Evolutionary conservation across 2,888 invertebrate genomes (phyloP).

Genomic region (Macaria liturata): DNA sequence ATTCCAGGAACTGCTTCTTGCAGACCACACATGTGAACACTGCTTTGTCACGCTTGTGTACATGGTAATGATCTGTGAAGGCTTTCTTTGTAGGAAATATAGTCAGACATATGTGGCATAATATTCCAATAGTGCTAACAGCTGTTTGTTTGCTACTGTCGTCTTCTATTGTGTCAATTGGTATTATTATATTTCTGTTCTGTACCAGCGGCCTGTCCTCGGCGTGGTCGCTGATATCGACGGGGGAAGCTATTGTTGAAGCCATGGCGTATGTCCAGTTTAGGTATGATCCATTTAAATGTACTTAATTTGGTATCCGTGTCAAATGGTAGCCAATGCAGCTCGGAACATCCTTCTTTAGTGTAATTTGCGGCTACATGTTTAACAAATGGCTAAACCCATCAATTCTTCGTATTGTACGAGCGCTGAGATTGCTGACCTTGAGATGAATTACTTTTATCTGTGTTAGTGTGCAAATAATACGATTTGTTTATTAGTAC

Average conservation of each 20-base stretch:
- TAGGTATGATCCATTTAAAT: constrained; percentile 72
- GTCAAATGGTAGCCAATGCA: constrained; percentile 59
- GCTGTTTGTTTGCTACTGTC: constrained; percentile 55
- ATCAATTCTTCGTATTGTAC: background rate
- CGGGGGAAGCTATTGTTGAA: constrained; percentile 40
- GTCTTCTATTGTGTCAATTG: too few relatives aligned
- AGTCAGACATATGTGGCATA: constrained; percentile 80
- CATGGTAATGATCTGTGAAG: constrained; percentile 80
- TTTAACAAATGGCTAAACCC: constrained; percentile 43
- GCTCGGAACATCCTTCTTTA: constrained; percentile 62
- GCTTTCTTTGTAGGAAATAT: constrained; percentile 74
- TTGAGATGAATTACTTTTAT: constrained; percentile 27
- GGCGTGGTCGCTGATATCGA: constrained; percentile 18
- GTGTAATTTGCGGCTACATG: constrained; percentile 63
- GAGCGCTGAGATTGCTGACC: constrained; percentile 28
- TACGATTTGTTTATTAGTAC: constrained; percentile 23
- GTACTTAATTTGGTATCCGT: constrained; percentile 49
- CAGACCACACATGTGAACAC: constrained; percentile 83
- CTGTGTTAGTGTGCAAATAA: constrained; percentile 20
- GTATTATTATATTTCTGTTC: too few relatives aligned
- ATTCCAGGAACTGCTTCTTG: constrained; percentile 76
- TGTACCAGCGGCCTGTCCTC: too few relatives aligned
- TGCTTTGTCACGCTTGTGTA: constrained; percentile 53
- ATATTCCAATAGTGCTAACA: constrained; percentile 79
- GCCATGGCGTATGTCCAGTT: constrained; percentile 52